Conservation (phyloP, 2,113 vertebrate species). For the Asarcornis scutulata region DNA sequence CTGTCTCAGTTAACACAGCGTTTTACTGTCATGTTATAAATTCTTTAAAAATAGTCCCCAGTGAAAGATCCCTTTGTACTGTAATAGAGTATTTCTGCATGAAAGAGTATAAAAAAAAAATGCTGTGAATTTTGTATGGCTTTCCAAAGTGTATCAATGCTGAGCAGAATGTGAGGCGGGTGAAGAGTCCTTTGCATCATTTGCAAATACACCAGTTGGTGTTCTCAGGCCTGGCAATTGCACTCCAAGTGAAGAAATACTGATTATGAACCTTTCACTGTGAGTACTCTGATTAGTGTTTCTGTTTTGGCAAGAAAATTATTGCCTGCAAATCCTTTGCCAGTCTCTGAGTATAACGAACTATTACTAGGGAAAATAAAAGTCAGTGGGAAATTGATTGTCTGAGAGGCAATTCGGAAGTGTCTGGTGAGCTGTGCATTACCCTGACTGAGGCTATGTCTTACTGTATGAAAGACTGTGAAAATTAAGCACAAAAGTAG, state of each 20-base stretch:
- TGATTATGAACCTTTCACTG: neutral
- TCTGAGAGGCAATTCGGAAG: neutral
- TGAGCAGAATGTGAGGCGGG: neutral
- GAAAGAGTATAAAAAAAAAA: neutral
- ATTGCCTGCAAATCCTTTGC: neutral
- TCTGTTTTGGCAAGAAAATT: neutral
- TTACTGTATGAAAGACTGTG: neutral
- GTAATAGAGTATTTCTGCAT: neutral
- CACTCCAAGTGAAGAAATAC: neutral
- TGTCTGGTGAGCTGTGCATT: neutral
- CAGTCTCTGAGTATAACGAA: neutral
- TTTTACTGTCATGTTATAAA: neutral
- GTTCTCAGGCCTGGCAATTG: neutral
- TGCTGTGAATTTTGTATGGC: neutral
- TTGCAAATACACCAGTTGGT: neutral
- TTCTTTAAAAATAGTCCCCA: neutral
- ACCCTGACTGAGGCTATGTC: neutral
- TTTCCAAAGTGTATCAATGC: neutral
- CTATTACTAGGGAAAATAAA: neutral
- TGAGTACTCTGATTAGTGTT: neutral
- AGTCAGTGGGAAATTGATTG: neutral
- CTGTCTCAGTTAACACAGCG: neutral
- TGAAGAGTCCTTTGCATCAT: neutral
- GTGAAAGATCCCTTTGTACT: neutral
- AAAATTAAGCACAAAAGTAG: neutral